Base-by-base conservation (phyloP, 2,113 vertebrate species). In the Gymnogyps californianus region DNA sequence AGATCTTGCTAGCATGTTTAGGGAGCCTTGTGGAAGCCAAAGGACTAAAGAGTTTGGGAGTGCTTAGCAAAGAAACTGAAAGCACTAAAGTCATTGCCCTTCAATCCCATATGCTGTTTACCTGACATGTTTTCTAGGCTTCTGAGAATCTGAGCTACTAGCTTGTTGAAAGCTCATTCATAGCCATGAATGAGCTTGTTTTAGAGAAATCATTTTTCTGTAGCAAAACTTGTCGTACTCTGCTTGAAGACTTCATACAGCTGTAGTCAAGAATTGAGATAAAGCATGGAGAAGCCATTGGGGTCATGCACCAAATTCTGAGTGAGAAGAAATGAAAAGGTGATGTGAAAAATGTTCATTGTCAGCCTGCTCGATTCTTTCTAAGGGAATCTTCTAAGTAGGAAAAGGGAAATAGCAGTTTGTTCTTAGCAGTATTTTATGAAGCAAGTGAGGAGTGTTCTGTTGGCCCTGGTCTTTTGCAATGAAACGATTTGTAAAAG, bases 341-440 rank as follows among this genome's bases (percentile, higher is more conserved):
- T 29, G 21, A 20, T 54, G 15, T 36, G n/a, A 25, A 78, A 47
- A 47, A 31, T 81, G 26, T 42, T 91, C 4, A 0, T 46, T 77
- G 22, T 77, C 51, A 86, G 36, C 31, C 25, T 1, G 3, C 32
- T 90, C 0, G 0, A 0, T 49, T 49, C 5, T 62, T 76, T 82
- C 28, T 15, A 28, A 76, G 31, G 28, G 6, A 31, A 40, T 21
- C 29, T n/a, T 69, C 26, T 18, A 47, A 42, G n/a, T 21, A 77
- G 36, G 29, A 64, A 55, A 58, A 70, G 18, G 32, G 25, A 90
- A 61, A 59, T 8, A 58, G 38, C 22, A 12, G 7, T 55, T 89
- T 52, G 7, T 74, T 90, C 46, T 47, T 74, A 67, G 34, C 17
- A 40, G 42, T 38, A 7, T 58, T 75, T 93, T 54, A 32, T 52